Evolutionary conservation across 92 coral and sea anemone species (phyloP), one percentile per base, ranked within the genome.

Genomic region (Isaurus tuberculatus): DNA sequence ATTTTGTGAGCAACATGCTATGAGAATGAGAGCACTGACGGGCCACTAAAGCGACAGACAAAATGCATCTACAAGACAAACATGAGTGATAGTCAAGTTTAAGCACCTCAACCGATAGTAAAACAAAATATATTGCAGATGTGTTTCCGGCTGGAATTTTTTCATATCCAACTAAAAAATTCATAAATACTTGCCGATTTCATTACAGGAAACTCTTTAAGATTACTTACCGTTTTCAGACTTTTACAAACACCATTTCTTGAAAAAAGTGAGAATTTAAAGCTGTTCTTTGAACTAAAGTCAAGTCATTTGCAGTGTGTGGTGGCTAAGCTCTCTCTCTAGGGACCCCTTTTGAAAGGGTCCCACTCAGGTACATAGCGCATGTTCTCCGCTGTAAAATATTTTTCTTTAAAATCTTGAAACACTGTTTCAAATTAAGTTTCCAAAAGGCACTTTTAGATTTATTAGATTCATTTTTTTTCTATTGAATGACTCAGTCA

Each of bases 311-410:
- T 1, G 15, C 33, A 34, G 57, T 23, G 82, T 20, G 55, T 25
- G 82, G 82, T 77, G 70, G 70, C 82, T 57, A 77, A 77, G 82
- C 70, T 33, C 28, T 22, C 28, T 6, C 61, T 16, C 17, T 32
- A 11, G 27, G 25, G 80, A 5, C 40, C 69, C 81, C 22, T 31
- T 32, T 75, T 58, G 6, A 23, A 3, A 77, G 70, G 70, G 82
- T 19, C 82, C 49, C 48, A 58, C 25, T 58, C 30, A 20, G 33
- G 44, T 19, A 32, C 66, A 60, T 32, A 28, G n/a, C 8, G 9
- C 22, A 55, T 2, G 37, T 63, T 63, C 34, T 63, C 29, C 4
- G 11, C 17, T 63, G 14, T 25, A 26, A 26, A 63, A 27, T 4
- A 29, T 29, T 63, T 63, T 29, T 55, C n/a, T 19, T 53, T 53